A percentile compares a stretch with the other conserved stretches of the same genome.
Evolutionary conservation across 2,113 vertebrate genomes (phyloP).

Genomic region (Pavo muticus): DNA sequence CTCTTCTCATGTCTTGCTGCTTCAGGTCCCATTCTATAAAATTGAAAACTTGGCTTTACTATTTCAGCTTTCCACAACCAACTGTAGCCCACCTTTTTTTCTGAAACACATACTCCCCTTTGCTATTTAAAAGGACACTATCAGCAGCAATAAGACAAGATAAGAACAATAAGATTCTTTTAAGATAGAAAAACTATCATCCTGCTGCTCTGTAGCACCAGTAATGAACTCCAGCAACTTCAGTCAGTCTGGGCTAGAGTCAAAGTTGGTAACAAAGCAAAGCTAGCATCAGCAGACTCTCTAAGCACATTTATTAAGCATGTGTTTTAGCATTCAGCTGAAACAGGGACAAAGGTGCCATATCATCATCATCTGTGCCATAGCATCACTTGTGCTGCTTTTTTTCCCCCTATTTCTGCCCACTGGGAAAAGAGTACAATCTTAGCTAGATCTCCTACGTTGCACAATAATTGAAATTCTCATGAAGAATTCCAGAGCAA

Average conservation of each 20-base stretch:
- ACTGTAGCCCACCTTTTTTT: not conserved
- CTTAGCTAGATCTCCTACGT: not conserved
- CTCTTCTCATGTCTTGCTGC: not conserved
- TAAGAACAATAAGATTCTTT: too few relatives aligned
- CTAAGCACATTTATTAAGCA: not conserved
- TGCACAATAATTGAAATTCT: slow-evolving; percentile 49
- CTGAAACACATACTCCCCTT: not conserved
- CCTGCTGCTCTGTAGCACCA: not conserved
- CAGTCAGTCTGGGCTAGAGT: not conserved
- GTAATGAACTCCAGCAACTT: not conserved
- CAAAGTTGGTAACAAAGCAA: not conserved
- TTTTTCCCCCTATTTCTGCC: not conserved
- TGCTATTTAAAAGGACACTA: not conserved
- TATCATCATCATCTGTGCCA: not conserved
- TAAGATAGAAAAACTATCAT: not conserved
- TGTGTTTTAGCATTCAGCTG: not conserved
- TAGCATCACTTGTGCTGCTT: not conserved
- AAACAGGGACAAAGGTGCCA: not conserved
- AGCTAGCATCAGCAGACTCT: not conserved
- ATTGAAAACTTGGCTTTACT: not conserved
- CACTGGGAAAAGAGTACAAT: not conserved
- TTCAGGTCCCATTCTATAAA: not conserved
- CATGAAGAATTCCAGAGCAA: slow-evolving; percentile 36
- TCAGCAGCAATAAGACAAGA: not conserved
- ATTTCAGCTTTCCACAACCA: not conserved